Base-by-base conservation (phyloP, 1,140 invertebrate genomes). In the Drosophila biarmipes region DNA sequence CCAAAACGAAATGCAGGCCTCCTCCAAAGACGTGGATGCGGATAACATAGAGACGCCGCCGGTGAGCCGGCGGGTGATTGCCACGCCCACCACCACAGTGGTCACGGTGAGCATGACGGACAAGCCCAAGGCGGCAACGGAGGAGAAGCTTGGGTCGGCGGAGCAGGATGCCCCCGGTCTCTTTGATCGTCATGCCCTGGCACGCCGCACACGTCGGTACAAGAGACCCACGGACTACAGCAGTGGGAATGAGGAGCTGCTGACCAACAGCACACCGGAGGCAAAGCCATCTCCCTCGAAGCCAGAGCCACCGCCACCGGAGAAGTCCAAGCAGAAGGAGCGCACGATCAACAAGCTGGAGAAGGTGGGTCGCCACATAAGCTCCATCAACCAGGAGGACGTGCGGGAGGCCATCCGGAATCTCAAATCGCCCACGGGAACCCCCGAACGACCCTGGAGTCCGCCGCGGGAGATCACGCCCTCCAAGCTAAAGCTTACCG, bases 41-140 rank as follows among this genome's bases (percentile, higher is more conserved):
- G 97, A 98, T 73, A 98, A 98, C 74, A 96, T 97, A 15, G 97
- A 98, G 93, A 97, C 97, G 6, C 97, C 97, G 6, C 97, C 97
- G 1, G 95, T 95, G 0, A 96, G 95, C 11, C 93, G 97, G 56
- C 94, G 95, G 80, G 91, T 87, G 46, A 93, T 93, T 2, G 93
- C 93, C 72, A 85, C 78, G 24, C 66, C 82, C 48, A 91, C 61
- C 17, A 87, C 75, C 14, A 91, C 90, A 15, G 74, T 91, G 52
- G 84, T 91, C 6, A 91, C 84, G 0, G 76, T 91, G 7, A 90
- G 81, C 55, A 58, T 86, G 38, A 78, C 78, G 7, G 86, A 85
- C 15, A 90, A 90, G 59, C 80, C 85, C 0, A 89, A 77, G 62
- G 55, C 45, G 4, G 42, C 21, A 21, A 24, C 57, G 1, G 64